Conservation (phyloP, 2,888 invertebrate genomes). For the Dryocosmus kuriphilus region DNA sequence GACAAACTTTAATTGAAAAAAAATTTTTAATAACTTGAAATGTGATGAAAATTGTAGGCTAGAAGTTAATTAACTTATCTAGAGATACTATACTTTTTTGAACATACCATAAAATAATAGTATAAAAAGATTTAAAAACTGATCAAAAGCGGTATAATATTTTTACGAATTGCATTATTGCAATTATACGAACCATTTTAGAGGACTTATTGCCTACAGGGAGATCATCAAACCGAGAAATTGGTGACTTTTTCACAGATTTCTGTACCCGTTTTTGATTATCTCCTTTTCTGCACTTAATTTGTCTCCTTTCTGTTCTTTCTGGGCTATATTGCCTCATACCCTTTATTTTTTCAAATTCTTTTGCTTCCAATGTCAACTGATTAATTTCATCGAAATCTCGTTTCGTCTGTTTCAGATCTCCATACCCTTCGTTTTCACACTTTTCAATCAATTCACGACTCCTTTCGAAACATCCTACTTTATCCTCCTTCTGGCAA, state of each 20-base stretch:
- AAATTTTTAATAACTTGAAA: too few relatives aligned
- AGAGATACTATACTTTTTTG: too few relatives aligned
- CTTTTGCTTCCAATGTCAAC: neutral
- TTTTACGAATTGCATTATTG: neutral
- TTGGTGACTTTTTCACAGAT: conserved; percentile 11
- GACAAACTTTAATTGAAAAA: too few relatives aligned
- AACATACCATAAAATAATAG: too few relatives aligned
- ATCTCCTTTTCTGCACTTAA: conserved; percentile 39
- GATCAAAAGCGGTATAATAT: too few relatives aligned
- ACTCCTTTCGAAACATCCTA: conserved; percentile 14
- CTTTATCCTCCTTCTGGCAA: conserved; percentile 44
- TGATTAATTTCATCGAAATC: conserved; percentile 26
- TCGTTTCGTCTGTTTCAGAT: conserved; percentile 15
- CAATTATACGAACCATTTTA: conserved; percentile 12
- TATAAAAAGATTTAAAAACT: too few relatives aligned
- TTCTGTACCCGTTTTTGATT: conserved; percentile 25
- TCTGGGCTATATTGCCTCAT: neutral
- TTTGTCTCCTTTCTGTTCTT: conserved; percentile 31
- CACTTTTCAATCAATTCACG: conserved; percentile 11
- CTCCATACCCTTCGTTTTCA: conserved; percentile 15
- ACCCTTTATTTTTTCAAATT: neutral
- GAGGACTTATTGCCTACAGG: neutral
- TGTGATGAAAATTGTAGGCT: too few relatives aligned
- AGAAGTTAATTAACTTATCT: too few relatives aligned
- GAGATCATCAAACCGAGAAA: neutral